Percentiles rank a stretch among this genome's conserved stretches.
These are phyloP conservation scores for Drosophila robusta DNA, from an alignment of 2,888 invertebrate species.

Conservation along the genomic window DNA sequence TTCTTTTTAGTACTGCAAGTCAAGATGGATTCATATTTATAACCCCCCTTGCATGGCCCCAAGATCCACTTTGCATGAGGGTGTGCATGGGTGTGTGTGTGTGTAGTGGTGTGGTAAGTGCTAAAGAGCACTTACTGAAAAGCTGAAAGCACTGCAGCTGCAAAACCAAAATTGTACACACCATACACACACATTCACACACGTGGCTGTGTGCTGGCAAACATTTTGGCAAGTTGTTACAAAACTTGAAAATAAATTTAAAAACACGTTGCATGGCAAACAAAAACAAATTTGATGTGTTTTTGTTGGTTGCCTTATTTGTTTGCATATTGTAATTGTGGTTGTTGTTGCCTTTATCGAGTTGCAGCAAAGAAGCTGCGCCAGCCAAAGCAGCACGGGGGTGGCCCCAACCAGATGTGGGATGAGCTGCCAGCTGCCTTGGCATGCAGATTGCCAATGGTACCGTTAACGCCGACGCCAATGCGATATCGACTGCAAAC, in stretches of 20 bases:
- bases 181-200: slow-evolving; percentile 5
- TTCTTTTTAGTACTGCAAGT: slow-evolving; percentile 20
- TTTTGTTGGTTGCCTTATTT: slow-evolving; percentile 39
- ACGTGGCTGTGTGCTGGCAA: slow-evolving; percentile 30
- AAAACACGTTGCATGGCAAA: slow-evolving; percentile 56
- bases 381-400: background rate
- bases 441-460: slow-evolving; percentile 61
- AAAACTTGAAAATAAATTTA: slow-evolving; percentile 68
- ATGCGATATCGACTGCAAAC: slow-evolving; percentile 1
- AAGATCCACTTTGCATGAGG: slow-evolving; percentile 11
- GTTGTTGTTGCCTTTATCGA: slow-evolving; percentile 35
- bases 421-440: slow-evolving; percentile 21
- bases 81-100: slow-evolving; percentile 20
- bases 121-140: slow-evolving; percentile 57
- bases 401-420: background rate
- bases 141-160: slow-evolving; percentile 56
- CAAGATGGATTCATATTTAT: slow-evolving; percentile 36
- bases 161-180: slow-evolving; percentile 46
- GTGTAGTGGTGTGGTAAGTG: slow-evolving; percentile 51
- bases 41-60: slow-evolving; percentile 7
- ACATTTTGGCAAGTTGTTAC: slow-evolving; percentile 54
- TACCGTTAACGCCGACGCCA: background rate
- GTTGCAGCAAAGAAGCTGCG: slow-evolving; percentile 15
- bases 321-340: slow-evolving; percentile 31
- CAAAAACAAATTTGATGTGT: slow-evolving; percentile 41